A percentile compares a stretch with the other conserved stretches of the same genome.
These are phyloP conservation scores for Apistogramma diplotaenia DNA, from an alignment of 2,113 vertebrate species.

Conservation along the genomic window DNA sequence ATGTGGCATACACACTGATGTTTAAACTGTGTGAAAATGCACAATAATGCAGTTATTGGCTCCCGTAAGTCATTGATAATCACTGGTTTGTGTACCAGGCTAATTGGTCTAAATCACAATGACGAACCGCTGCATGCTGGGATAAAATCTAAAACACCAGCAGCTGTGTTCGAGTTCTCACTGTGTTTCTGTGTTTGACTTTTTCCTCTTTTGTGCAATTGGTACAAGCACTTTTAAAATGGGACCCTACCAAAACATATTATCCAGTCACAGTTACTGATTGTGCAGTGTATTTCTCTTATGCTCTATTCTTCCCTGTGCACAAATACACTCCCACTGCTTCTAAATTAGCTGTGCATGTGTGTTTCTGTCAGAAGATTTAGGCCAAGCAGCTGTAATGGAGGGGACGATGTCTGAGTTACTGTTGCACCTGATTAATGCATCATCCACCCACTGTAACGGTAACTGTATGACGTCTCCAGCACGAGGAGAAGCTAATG, in stretches of 20 bases:
- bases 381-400: not conserved
- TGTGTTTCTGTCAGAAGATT: rapidly evolving
- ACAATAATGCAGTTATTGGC: not conserved
- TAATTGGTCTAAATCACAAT: not conserved
- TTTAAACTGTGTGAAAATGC: not conserved
- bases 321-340: not conserved
- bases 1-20: not conserved
- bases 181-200: not conserved
- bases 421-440: not conserved
- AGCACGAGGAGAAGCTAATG: rapidly evolving
- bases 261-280: too few relatives aligned
- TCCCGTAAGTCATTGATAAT: not conserved
- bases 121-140: not conserved
- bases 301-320: not conserved
- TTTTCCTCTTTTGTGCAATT: not conserved
- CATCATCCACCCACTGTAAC: not conserved
- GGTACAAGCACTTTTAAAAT: not conserved
- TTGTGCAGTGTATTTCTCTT: not conserved
- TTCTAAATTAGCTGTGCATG: not conserved
- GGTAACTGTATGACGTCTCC: not conserved
- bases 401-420: not conserved
- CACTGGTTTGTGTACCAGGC: not conserved
- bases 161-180: not conserved
- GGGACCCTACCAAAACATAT: too few relatives aligned
- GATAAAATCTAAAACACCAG: not conserved